Evolutionary conservation across 2,113 vertebrate species (phyloP).

Genomic region (Zapus hudsonius): DNA sequence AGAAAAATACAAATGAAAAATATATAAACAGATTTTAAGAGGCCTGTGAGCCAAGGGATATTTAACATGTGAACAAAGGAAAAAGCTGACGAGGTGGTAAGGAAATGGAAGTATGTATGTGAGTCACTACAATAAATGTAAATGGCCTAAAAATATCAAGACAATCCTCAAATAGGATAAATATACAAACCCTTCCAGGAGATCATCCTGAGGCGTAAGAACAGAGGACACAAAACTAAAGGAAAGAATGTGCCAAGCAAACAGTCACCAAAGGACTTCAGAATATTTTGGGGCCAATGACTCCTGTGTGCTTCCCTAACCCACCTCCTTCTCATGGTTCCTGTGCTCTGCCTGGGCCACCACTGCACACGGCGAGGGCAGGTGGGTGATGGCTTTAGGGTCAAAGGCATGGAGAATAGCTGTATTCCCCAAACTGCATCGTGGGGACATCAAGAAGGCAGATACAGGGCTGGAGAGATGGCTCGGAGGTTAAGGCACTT

Average conservation of each 20-base stretch:
- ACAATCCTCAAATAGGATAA: background rate
- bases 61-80: background rate
- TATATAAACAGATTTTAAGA: background rate
- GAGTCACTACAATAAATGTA: background rate
- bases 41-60: background rate
- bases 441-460: background rate
- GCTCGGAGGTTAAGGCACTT: too few relatives aligned
- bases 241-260: too few relatives aligned
- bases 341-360: background rate
- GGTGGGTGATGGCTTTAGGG: background rate
- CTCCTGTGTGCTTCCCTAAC: too few relatives aligned
- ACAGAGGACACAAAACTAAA: too few relatives aligned
- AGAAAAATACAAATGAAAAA: background rate
- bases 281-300: background rate
- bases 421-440: too few relatives aligned
- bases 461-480: too few relatives aligned
- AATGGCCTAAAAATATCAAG: background rate
- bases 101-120: too few relatives aligned
- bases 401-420: too few relatives aligned
- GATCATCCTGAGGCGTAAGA: too few relatives aligned
- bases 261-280: background rate
- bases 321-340: background rate
- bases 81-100: too few relatives aligned
- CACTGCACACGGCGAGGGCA: fast-evolving
- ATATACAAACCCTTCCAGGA: too few relatives aligned